Percentiles rank a stretch among this genome's conserved stretches.
Evolutionary conservation across 2,888 invertebrate species (phyloP).

Genomic region (Scaptodrosophila latifasciaeformis): DNA sequence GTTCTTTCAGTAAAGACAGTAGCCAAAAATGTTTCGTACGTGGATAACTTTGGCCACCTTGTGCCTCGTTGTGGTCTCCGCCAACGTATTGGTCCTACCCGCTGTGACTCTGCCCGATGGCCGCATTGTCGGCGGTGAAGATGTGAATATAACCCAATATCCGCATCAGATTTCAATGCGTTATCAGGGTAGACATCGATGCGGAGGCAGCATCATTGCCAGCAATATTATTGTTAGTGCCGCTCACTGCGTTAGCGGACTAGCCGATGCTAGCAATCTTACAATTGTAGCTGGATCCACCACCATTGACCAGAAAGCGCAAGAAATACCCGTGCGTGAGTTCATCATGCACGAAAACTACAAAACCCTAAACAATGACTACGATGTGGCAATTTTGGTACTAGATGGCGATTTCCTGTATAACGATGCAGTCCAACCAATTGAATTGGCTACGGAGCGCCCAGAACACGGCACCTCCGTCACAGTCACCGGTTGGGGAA

Average conservation of each 20-base stretch:
- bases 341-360: constrained; percentile 78
- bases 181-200: constrained; percentile 56
- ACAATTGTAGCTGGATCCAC: constrained; percentile 59
- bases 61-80: constrained; percentile 9
- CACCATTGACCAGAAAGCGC: constrained; percentile 29
- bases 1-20: constrained; percentile 31
- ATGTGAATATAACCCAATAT: constrained; percentile 39
- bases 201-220: constrained; percentile 59
- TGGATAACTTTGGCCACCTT: constrained; percentile 19
- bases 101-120: constrained; percentile 55
- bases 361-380: constrained; percentile 76
- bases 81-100: neutral
- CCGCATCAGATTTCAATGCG: constrained; percentile 70
- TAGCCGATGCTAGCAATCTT: constrained; percentile 27
- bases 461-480: constrained; percentile 41
- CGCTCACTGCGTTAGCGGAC: constrained; percentile 57
- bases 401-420: constrained; percentile 75
- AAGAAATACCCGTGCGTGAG: constrained; percentile 75
- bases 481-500: constrained; percentile 68
- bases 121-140: constrained; percentile 60
- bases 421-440: constrained; percentile 76
- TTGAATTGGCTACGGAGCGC: constrained; percentile 77
- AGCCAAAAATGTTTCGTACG: constrained; percentile 39
- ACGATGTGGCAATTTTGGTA: constrained; percentile 79
- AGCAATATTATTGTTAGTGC: constrained; percentile 53